Conservation (phyloP, 2,888 invertebrate species). For the Callinectes sapidus region DNA sequence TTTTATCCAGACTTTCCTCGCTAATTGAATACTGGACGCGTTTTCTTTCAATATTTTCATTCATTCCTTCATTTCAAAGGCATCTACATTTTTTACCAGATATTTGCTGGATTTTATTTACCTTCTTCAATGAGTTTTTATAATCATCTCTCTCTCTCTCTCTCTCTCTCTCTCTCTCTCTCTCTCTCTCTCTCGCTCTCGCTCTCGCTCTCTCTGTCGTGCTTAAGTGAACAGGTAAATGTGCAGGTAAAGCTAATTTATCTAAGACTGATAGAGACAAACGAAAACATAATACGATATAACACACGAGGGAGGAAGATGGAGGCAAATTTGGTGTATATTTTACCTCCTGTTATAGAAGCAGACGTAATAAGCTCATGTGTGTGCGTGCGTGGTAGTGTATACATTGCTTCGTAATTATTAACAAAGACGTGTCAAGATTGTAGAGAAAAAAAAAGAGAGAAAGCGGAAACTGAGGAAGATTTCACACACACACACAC, state of each 20-base stretch:
- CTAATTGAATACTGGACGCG: constrained; percentile 2
- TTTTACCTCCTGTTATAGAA: background rate
- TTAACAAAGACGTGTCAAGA: background rate
- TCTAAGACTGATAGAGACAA: background rate
- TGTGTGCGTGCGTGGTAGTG: background rate
- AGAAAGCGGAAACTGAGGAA: background rate
- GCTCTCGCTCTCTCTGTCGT: background rate
- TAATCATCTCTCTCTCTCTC: constrained; percentile 20
- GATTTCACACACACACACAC: background rate
- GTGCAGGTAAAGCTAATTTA: background rate
- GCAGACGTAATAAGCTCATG: background rate
- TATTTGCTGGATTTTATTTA: background rate
- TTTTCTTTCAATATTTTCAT: background rate
- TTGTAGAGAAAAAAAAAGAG: background rate
- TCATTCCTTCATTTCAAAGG: background rate
- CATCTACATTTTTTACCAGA: background rate
- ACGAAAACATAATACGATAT: background rate
- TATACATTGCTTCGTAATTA: background rate
- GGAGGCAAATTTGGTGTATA: background rate
- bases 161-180: constrained; percentile 43
- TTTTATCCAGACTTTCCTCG: constrained; percentile 6
- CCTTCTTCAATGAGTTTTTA: background rate
- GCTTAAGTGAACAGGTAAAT: background rate
- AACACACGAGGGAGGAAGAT: background rate
- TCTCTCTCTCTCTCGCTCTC: constrained; percentile 24